Base-by-base conservation (phyloP, 1,140 invertebrate species). In the Pinna nobilis region DNA sequence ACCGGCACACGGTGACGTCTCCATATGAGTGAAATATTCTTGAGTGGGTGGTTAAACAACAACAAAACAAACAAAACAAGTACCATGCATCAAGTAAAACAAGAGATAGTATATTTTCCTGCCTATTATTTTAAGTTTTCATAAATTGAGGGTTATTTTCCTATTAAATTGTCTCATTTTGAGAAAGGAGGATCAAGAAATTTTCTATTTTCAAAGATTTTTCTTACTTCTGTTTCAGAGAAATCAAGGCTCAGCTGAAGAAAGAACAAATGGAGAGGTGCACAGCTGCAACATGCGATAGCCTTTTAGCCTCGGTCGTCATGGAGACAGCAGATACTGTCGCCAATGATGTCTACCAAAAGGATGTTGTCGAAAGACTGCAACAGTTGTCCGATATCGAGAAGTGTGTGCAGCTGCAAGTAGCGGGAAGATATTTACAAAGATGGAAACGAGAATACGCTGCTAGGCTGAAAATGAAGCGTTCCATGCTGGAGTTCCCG, bases 401-500 rank as follows among this genome's bases (percentile, higher is more conserved):
- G 65, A 64, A 68, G 18, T 69, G 70, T 30, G 74, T 86, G 30
- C 57, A 80, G 59, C 61, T 83, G 15, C 74, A 78, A 13, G 47
- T 78, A 53, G 60, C 70, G 15, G 67, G 74, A 11, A 39, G 63
- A 23, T 84, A 72, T 57, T 79, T 81, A 11, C 64, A 80, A 64
- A 72, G 20, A 20, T 86, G 85, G 83, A 81, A 81, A 55, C 80
- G 74, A 15, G 73, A 74, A 59, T 80, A 75, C 55, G 41, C 72
- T 25, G 69, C 74, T 0, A 37, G 71, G 23, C 69, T 76, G 6
- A 83, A 82, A 53, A 75, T 83, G 28, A 85, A 86, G 61, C 70
- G 80, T 28, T 76, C 81, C 11, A 86, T 88, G 84, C 60, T 84
- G 18, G 81, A 79, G 13, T 88, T 88, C 63, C 87, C 87, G 1